Conservation (phyloP, 2,888 invertebrate genomes). For the Alloscopus bannaensis region DNA sequence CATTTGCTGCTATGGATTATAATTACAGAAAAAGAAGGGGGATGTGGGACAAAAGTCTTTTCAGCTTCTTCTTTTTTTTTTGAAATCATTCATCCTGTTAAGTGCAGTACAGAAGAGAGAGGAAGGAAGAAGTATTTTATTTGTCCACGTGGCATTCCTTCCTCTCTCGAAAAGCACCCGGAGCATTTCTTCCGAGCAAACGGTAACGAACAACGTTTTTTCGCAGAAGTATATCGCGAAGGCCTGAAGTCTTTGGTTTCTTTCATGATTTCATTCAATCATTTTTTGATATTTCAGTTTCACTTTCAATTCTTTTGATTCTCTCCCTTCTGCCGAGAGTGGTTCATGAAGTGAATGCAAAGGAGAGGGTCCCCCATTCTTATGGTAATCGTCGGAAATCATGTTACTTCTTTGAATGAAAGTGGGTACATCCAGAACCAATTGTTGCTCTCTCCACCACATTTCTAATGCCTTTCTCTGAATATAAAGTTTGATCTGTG, state of each 20-base stretch:
- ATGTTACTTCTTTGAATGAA: background rate
- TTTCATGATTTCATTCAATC: slow-evolving; percentile 27
- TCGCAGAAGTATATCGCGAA: background rate
- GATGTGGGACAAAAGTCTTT: no score
- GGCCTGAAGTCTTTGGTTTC: no score
- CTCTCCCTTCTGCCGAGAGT: slow-evolving; percentile 3
- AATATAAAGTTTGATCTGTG: no score
- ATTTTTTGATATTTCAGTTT: slow-evolving; percentile 47
- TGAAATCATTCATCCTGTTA: no score
- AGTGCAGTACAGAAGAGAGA: background rate
- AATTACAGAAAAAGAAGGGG: no score
- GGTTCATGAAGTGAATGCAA: no score
- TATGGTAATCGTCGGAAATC: slow-evolving; percentile 57
- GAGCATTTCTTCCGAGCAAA: slow-evolving; percentile 11
- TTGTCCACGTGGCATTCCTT: slow-evolving; percentile 55
- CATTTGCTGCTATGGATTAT: no score
- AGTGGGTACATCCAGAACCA: no score
- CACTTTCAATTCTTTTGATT: slow-evolving; percentile 47
- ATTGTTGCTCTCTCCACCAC: no score
- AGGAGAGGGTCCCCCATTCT: slow-evolving; percentile 41
- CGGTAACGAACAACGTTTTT: slow-evolving; percentile 29
- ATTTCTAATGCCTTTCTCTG: no score
- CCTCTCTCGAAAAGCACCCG: background rate
- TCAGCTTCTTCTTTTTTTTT: no score
- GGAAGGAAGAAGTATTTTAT: slow-evolving; percentile 18